A percentile compares a stretch with the other conserved stretches of the same genome.
Evolutionary conservation across 2,113 vertebrate genomes (phyloP).

Genomic region (Anhinga anhinga): DNA sequence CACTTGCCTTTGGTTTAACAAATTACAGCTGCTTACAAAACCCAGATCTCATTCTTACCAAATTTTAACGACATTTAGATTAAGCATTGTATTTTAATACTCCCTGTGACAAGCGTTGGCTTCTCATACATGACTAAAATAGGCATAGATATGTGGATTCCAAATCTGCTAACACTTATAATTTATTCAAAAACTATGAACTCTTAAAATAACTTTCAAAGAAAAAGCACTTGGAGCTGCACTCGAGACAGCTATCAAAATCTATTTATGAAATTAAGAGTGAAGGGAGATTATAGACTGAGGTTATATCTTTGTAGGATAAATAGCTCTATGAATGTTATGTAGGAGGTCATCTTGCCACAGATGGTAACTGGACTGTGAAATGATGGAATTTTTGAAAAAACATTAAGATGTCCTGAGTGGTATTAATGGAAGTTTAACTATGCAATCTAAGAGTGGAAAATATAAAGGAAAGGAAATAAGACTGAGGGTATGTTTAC

Average conservation of each 20-base stretch:
- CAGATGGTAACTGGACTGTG: conserved; percentile 24
- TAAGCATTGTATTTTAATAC: neutral
- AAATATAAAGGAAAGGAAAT: conserved; percentile 53
- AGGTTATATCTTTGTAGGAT: neutral
- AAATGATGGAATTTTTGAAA: conserved; percentile 10
- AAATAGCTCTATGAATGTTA: neutral
- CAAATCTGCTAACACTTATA: neutral
- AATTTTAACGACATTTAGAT: neutral
- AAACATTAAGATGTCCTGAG: neutral
- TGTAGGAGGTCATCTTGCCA: conserved; percentile 6
- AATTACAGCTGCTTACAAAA: neutral
- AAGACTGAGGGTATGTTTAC: conserved; percentile 14
- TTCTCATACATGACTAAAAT: neutral
- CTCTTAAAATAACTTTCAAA: neutral
- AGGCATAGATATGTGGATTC: neutral
- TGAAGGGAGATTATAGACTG: conserved; percentile 11
- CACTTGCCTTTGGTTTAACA: neutral
- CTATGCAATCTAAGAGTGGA: conserved; percentile 2
- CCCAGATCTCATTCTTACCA: neutral
- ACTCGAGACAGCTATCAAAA: conserved; percentile 37
- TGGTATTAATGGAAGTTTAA: conserved; percentile 48
- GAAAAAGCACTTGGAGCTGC: neutral
- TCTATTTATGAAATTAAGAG: conserved; percentile 43
- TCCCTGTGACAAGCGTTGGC: neutral
- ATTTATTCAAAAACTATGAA: neutral